Evolutionary conservation across 2,888 invertebrate genomes (phyloP).

Genomic region (Cataglyphis altisquamis): DNA sequence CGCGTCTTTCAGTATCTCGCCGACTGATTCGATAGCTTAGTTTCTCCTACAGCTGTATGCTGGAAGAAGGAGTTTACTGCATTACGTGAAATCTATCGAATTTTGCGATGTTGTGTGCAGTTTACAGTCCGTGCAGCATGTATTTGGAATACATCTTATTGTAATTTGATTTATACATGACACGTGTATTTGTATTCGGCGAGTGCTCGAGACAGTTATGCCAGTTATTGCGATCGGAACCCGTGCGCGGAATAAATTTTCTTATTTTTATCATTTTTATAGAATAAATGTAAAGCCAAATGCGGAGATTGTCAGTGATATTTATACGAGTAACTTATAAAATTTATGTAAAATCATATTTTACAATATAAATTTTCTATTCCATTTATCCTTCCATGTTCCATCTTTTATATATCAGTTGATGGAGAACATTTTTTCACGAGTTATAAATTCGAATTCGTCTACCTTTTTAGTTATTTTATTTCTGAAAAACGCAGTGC

Average conservation of each 20-base stretch:
- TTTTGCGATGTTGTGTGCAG: background rate
- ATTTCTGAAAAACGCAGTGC: background rate
- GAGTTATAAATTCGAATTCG: background rate
- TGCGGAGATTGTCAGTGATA: background rate
- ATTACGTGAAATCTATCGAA: conserved; percentile 13
- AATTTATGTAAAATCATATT: background rate
- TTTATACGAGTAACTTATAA: background rate
- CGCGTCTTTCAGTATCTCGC: background rate
- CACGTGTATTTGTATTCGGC: conserved; percentile 32
- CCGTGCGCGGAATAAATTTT: conserved; percentile 45
- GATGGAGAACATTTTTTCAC: background rate
- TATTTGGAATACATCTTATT: conserved; percentile 40
- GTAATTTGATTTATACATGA: conserved; percentile 42
- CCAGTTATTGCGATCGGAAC: conserved; percentile 10
- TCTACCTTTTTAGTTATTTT: background rate
- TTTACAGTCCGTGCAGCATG: conserved; percentile 21
- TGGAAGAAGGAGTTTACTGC: background rate
- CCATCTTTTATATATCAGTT: background rate
- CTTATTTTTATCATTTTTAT: background rate
- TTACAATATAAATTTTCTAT: background rate
- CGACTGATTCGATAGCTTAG: conserved; percentile 9
- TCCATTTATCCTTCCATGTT: background rate
- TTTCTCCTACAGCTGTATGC: background rate
- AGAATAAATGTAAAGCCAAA: background rate
- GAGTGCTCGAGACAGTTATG: conserved; percentile 38